A percentile compares a stretch with the other conserved stretches of the same genome.
Conservation (phyloP, 2,113 vertebrate species). For the Numida meleagris region DNA sequence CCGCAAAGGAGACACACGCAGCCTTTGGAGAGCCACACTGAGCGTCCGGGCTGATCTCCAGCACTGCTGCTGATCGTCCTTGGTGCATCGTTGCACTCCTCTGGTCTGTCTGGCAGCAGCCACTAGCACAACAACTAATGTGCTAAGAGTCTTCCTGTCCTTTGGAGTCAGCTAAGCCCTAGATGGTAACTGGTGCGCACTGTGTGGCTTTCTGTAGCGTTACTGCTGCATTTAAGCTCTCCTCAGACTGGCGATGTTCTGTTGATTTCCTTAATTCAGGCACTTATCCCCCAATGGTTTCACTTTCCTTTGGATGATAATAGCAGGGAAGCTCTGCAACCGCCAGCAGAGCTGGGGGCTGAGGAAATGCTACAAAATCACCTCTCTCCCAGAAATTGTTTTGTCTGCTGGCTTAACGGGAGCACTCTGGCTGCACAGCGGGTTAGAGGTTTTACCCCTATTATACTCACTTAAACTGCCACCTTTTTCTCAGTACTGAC, state of each 20-base stretch:
- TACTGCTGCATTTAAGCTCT: not conserved
- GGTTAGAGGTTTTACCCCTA: constrained; percentile 52
- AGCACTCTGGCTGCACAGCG: constrained; percentile 23
- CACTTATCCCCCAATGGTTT: not conserved
- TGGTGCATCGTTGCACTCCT: accelerated
- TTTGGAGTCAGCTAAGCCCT: not conserved
- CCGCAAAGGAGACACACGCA: accelerated
- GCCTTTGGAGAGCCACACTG: not conserved
- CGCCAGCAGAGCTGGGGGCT: not conserved
- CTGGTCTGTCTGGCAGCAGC: not conserved
- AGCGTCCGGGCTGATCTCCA: not conserved
- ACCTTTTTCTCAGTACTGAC: constrained; percentile 45
- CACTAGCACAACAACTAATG: accelerated
- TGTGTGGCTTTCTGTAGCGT: accelerated
- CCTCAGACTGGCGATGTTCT: not conserved
- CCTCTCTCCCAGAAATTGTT: constrained; percentile 18
- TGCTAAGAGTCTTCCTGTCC: not conserved
- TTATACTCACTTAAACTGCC: constrained; percentile 38
- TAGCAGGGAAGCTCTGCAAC: not conserved
- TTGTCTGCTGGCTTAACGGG: not conserved
- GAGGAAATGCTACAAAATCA: not conserved
- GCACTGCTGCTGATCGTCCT: not conserved
- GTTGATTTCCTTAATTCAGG: not conserved
- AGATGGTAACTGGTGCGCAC: not conserved
- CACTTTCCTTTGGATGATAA: not conserved